Evolutionary conservation across 2,888 invertebrate genomes (phyloP).

Genomic region (Seladonia tumulorum): DNA sequence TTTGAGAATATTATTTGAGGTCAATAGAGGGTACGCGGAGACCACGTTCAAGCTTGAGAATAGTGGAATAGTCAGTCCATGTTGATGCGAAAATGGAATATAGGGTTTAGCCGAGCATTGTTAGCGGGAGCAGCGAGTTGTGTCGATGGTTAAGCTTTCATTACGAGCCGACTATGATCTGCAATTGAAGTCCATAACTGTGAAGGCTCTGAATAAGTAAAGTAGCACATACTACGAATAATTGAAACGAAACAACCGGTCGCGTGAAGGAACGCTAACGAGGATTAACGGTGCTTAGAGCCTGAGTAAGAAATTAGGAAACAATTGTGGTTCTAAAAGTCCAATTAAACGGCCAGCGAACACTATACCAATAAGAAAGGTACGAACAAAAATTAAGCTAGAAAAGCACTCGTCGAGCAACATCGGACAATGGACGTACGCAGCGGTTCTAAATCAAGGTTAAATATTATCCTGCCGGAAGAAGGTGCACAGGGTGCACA

Average conservation of each 20-base stretch:
- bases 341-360: background rate
- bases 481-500: background rate
- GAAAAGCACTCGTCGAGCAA: background rate
- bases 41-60: background rate
- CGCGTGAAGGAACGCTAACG: background rate
- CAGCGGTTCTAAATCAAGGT: background rate
- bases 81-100: background rate
- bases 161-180: background rate
- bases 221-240: background rate
- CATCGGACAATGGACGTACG: background rate
- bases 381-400: background rate
- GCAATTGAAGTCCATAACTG: background rate
- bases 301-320: background rate
- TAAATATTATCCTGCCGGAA: background rate
- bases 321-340: background rate
- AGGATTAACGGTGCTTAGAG: background rate
- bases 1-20: background rate
- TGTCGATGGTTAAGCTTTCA: background rate
- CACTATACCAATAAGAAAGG: background rate
- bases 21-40: background rate
- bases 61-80: background rate
- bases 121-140: background rate
- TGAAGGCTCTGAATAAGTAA: background rate
- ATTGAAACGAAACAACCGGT: background rate
- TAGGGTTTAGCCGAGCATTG: background rate